phyloP scores from a whole-genome alignment of 1,140 invertebrate species.

The Chrysoperla carnea region DNA sequence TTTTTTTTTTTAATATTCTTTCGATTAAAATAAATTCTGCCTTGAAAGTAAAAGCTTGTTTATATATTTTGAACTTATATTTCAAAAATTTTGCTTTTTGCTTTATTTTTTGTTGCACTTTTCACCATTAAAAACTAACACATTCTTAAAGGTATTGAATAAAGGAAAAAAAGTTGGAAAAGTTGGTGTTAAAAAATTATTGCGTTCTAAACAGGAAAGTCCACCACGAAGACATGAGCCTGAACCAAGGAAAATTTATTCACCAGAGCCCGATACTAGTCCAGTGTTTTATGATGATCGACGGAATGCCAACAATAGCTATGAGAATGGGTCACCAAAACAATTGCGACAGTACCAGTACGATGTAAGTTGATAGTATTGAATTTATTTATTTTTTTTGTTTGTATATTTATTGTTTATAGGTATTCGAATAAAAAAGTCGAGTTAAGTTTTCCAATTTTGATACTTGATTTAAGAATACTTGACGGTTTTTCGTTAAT shows the following conservation, averaged over 20 bases:
- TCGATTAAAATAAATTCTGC: no score
- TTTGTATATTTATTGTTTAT: background rate
- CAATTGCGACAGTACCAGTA: constrained; percentile 14
- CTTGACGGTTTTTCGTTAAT: no score
- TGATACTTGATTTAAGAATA: no score
- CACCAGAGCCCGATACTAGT: constrained; percentile 11
- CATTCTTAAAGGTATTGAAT: no score
- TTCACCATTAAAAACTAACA: no score
- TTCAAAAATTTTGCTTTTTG: no score
- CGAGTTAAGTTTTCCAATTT: background rate
- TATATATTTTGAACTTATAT: no score
- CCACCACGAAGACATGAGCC: constrained; percentile 11
- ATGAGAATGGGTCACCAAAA: constrained; percentile 13
- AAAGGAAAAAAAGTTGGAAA: no score
- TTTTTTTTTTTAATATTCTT: no score
- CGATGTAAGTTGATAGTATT: constrained; percentile 11
- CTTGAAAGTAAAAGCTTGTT: no score
- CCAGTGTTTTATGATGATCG: constrained; percentile 9
- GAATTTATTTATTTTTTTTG: background rate
- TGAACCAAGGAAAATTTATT: constrained; percentile 10
- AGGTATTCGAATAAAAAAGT: background rate
- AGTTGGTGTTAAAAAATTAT: no score
- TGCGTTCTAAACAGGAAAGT: constrained; percentile 6
- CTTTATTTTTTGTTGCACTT: no score
- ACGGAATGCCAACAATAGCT: constrained; percentile 14